Percentiles rank a stretch among this genome's conserved stretches.
These are phyloP conservation scores for Micrasema minimum DNA, from an alignment of 1,140 invertebrate genomes.

Conservation along the genomic window DNA sequence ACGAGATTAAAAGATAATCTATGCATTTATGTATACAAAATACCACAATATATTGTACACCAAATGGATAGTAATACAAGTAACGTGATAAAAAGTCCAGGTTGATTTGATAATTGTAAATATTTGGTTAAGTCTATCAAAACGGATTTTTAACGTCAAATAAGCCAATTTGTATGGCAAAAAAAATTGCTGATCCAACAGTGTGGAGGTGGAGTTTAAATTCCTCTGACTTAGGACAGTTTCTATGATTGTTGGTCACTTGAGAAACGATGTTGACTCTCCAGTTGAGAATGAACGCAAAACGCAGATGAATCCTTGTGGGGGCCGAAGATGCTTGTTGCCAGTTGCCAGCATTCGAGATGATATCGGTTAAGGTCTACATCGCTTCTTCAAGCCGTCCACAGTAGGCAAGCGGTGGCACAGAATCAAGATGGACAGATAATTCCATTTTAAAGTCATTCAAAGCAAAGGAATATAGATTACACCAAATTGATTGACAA, in stretches of 20 bases:
- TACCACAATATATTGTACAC: no score
- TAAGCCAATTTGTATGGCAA: no score
- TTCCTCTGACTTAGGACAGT: neutral
- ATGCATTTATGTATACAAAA: no score
- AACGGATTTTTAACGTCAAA: no score
- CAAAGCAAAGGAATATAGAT: no score
- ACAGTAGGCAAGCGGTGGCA: neutral
- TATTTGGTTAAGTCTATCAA: no score
- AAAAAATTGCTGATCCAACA: no score
- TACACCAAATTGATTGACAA: no score
- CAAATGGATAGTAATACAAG: no score
- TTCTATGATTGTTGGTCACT: neutral
- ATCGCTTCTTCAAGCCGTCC: neutral
- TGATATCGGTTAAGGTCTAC: conserved; percentile 13
- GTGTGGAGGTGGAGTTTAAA: no score
- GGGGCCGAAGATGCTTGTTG: conserved; percentile 10
- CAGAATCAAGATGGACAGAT: neutral
- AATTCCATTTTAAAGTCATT: neutral
- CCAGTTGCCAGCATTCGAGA: neutral
- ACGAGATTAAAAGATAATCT: neutral
- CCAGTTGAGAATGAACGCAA: neutral
- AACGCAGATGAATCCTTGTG: conserved; percentile 3
- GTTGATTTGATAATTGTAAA: no score
- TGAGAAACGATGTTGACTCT: conserved; percentile 4
- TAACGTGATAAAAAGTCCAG: no score